Base-by-base conservation (phyloP, 1,140 invertebrate species). In the Brachystomella parvula region DNA sequence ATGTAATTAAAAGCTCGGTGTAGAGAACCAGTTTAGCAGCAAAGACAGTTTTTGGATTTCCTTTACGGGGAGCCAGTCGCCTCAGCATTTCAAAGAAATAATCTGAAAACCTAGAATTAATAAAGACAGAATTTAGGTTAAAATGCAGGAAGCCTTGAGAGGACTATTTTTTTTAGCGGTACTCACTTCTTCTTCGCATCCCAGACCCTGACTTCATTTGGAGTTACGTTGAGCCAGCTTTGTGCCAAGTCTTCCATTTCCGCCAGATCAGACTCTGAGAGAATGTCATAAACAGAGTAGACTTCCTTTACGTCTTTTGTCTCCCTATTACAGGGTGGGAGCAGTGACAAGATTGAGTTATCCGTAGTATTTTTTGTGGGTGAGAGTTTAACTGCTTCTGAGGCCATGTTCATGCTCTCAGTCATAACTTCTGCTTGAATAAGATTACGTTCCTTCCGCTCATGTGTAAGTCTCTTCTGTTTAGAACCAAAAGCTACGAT, bases 401-500 rank as follows among this genome's bases (percentile, higher is more conserved):
- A 33, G 6, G 72, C 72, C 21, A 57, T 26, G 21, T 64, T 31
- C 2, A 73, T 67, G 58, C 65, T 69, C 29, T 65, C 63, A 35
- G 67, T 58, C 72, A 73, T 73, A 26, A 69, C 61, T 1, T 30
- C 35, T 6, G 35, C 61, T 21, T 69, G 56, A 31, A 68, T 66
- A 30, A 61, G 21, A 57, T 67, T 67, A 30, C 69, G 71, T 49
- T 73, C 72, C 3, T 35, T 21, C 19, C 65, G 58, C 64, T 73
- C 72, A 12, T 64, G 67, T 21, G 39, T 59, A n/a, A 69, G 30
- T 3, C 62, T 24, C 61, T 73, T 73, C 65, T 47, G 66, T 53
- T 73, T 73, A 1, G 72, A 73, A 26, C 72, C 72, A 67, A 73
- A 73, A 2, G 66, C 59, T 53, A 71, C 71, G 3, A 73, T 59